These are phyloP conservation scores for Emys orbicularis DNA, from an alignment of 2,797 vertebrate genomes.

Conservation along the genomic window DNA sequence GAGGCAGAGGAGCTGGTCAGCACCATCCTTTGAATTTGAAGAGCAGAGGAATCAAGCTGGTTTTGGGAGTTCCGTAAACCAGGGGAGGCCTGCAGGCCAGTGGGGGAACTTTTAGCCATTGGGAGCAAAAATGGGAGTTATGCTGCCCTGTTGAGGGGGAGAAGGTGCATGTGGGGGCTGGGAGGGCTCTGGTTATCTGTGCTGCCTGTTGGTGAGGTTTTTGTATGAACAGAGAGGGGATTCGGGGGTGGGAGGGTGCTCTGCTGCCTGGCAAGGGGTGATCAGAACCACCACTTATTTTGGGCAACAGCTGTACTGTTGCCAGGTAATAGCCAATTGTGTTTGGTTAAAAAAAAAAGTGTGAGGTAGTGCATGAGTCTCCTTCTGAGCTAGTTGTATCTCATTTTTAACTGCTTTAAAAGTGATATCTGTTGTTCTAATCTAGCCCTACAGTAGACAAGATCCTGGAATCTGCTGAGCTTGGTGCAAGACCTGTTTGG, in stretches of 20 bases:
- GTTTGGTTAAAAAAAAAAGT: not conserved
- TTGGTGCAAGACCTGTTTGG: not conserved
- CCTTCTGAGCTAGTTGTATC: not conserved
- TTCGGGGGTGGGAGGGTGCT: not conserved
- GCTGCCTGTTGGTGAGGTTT: not conserved
- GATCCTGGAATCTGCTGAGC: not conserved
- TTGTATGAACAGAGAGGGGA: not conserved
- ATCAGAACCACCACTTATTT: not conserved
- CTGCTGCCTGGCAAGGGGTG: not conserved
- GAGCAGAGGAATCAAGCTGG: not conserved
- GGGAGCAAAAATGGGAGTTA: not conserved
- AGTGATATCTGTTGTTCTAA: not conserved
- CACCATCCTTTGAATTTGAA: fast-evolving
- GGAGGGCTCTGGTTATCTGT: not conserved
- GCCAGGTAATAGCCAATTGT: not conserved
- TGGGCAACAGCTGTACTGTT: not conserved
- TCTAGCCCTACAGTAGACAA: not conserved
- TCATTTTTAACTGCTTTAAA: not conserved
- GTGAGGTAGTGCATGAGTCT: not conserved
- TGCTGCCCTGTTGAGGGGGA: not conserved
- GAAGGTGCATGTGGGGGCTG: not conserved
- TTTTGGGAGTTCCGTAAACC: not conserved
- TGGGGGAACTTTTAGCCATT: not conserved
- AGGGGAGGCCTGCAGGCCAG: not conserved
- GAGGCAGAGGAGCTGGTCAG: not conserved